Evolutionary conservation across 1,140 invertebrate genomes (phyloP), one percentile per base, ranked within the genome.

Genomic region (Phthorimaea operculella): DNA sequence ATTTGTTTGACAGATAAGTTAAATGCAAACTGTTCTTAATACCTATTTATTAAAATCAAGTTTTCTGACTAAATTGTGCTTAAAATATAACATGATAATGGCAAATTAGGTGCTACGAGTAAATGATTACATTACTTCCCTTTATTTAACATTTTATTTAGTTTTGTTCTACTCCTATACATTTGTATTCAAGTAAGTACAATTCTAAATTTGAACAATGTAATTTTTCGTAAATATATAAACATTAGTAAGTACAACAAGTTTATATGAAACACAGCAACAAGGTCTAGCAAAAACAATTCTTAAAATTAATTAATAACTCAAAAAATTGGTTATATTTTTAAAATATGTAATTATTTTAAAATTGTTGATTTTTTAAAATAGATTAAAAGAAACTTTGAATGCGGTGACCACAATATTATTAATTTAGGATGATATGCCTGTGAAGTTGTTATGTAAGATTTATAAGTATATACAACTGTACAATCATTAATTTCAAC

Each of bases 211-310:
- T 69, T 62, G 58, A 64, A 76, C 72, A 70, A 60, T 73, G 74
- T 66, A 76, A 68, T 70, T 66, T 68, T 70, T 70, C 57, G 60
- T 77, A 74, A 72, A 76, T 76, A 74, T 74, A 70, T 83, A 82
- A 80, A 79, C 75, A 83, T 77, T 80, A 15, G 21, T 28, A 28
- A 42, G 74, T 77, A 80, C 72, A 83, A 79, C 79, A 80, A 74
- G 68, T 72, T 69, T 59, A 68, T 64, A 33, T 5, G 64, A 68
- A 69, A 73, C 58, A 69, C 67, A 66, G 76, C 64, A 79, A 83
- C 76, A 79, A 82, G 71, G 70, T 75, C 67, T 68, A 76, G 64
- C 60, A 49, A 55, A 53, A 51, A 57, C 55, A 52, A 47, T 55
- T 34, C 16, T 14, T 33, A 44, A 42, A 15, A 55, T 42, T 34